Base-by-base conservation (phyloP, 2,888 invertebrate species). In the Magallana nippona region DNA sequence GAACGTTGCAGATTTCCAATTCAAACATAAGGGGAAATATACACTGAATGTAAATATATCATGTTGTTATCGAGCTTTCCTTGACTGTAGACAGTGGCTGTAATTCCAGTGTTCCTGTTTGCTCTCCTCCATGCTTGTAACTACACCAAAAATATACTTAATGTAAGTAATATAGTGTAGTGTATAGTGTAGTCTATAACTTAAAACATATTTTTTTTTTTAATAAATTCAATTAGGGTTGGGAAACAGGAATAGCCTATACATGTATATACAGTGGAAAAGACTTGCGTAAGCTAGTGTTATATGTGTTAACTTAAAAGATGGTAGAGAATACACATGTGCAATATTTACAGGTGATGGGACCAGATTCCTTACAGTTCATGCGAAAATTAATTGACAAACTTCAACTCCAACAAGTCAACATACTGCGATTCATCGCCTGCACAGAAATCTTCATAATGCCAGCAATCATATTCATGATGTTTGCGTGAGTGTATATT, bases 341-440 rank as follows among this genome's bases (percentile, higher is more conserved):
- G 56, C 55, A 79, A 78, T 85, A 82, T 82, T 89, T 95, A 8
- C 95, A 98, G 98, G 96, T 97, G 81, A 95, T 98, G 91, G 98
- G 98, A n/a, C 97, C 98, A 94, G 97, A 97, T 93, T 97, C 97
- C 0, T 96, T 97, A 96, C 97, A 97, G 97, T 96, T 97, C 91
- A 97, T 97, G 11, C 96, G 98, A 77, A 95, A 98, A 86, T 95
- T 97, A 86, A 97, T 98, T 93, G 97, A 97, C 0, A 95, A 98
- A 93, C 96, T 98, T 82, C 98, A 98, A 95, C 96, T 97, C 93
- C 98, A 98, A 94, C 97, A 98, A 82, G 95, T 97, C 55, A 98
- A 97, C 93, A 97, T 99, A 90, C 95, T 99, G 88, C 96, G 98
- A 92, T 96, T 97, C 85, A 97, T 98, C 83, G 98, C 99, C 55